phyloP scores from a whole-genome alignment of 2,113 vertebrate genomes.

The Dasyornis broadbenti region DNA sequence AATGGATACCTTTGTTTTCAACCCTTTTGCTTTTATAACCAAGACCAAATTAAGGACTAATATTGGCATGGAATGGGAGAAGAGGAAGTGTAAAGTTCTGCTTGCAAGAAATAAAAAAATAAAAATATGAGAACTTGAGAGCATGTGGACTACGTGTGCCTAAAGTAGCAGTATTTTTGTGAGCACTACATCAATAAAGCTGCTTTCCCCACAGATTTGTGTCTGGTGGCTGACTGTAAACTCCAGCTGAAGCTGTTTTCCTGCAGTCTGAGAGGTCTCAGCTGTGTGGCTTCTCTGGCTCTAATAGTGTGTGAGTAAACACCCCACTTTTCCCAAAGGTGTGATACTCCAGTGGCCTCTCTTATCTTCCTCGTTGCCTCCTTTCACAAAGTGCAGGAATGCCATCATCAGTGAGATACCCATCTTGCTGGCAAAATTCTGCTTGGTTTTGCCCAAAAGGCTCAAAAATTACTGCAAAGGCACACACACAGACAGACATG shows the following conservation, averaged over 20 bases:
- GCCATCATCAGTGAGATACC: not conserved
- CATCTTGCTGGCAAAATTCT: not conserved
- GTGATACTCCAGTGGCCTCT: not conserved
- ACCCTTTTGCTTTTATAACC: not conserved
- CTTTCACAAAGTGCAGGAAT: not conserved
- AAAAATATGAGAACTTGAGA: not conserved
- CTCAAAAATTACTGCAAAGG: not conserved
- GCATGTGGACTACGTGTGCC: not conserved
- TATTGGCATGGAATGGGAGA: not conserved
- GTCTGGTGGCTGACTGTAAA: not conserved
- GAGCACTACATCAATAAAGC: not conserved
- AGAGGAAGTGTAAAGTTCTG: not conserved
- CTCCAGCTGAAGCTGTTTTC: constrained; percentile 29
- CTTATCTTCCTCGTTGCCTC: not conserved
- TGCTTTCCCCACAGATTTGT: not conserved
- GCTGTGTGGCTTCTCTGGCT: not conserved
- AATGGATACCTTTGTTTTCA: not conserved
- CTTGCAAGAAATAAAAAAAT: not conserved
- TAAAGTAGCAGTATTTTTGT: not conserved
- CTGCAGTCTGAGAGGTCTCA: constrained; percentile 15
- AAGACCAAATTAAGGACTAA: not conserved
- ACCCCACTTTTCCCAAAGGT: not conserved
- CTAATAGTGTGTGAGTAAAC: not conserved
- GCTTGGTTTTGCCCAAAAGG: not conserved
- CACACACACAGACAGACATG: not conserved